Evolutionary conservation across 2,888 invertebrate species (phyloP), one percentile per base, ranked within the genome.

Genomic region (Acleris sparsana): DNA sequence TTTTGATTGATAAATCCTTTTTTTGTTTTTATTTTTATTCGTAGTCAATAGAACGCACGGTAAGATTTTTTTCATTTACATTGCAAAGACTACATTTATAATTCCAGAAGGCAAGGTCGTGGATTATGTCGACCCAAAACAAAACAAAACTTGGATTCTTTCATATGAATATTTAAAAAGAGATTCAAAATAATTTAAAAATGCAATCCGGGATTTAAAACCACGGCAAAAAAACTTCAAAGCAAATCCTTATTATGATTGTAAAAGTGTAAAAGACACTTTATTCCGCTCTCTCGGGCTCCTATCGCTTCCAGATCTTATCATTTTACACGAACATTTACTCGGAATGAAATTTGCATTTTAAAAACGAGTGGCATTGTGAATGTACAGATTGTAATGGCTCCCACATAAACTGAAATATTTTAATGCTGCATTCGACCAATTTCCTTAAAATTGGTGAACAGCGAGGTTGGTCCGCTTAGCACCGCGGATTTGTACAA

Each of bases 391-490:
- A 62, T 68, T 52, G 69, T 72, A 63, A 66, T 63, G 39, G 69
- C 73, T 74, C 77, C 73, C 75, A 73, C 73, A 77, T 78, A 80
- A 80, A 79, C 63, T 76, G 77, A 75, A 77, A 71, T 71, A 71
- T 82, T 75, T 78, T 76, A 74, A 68, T 66, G 69, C 63, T 62
- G 58, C 52, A 75, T 77, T 71, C 71, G 64, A 75, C 75, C 73
- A 80, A 83, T 83, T 82, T 83, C 80, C 78, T 79, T 75, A 75
- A 79, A 82, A 70, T 80, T 78, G 76, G 71, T 76, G 75, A 81
- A 85, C 84, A 83, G 80, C 75, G 62, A 62, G 72, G 73, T 74
- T 78, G 72, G 78, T 66, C 53, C 56, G 22, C 52, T 44, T 18
- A 25, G 43, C 51, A 44, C 60, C 18, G 33, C 17, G 7, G 46